phyloP scores from a whole-genome alignment of 2,888 invertebrate species.

The Abrostola tripartita region DNA sequence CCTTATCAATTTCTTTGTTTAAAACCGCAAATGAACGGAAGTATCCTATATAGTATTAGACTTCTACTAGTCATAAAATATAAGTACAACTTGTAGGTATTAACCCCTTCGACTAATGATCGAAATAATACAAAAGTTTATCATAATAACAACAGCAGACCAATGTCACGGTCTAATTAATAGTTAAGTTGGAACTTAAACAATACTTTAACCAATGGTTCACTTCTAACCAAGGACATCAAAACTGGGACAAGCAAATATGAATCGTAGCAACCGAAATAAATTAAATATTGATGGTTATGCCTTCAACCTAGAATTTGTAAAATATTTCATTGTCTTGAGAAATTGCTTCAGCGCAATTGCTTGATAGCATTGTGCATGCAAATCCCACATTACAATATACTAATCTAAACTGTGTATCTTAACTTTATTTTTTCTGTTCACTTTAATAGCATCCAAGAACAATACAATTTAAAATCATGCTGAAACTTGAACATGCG shows the following conservation, averaged over 20 bases:
- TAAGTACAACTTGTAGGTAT: too few relatives aligned
- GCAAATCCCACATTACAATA: slow-evolving; percentile 39
- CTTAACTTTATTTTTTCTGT: slow-evolving; percentile 8
- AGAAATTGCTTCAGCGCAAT: slow-evolving; percentile 26
- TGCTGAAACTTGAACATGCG: background rate
- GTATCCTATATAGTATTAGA: too few relatives aligned
- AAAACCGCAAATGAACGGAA: too few relatives aligned
- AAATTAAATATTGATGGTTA: slow-evolving; percentile 38
- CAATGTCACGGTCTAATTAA: slow-evolving; percentile 1
- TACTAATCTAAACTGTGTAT: slow-evolving; percentile 8
- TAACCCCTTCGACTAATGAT: background rate
- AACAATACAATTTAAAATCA: slow-evolving; percentile 1
- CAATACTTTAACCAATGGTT: background rate
- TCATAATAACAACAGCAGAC: background rate
- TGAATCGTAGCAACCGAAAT: slow-evolving; percentile 17
- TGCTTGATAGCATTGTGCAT: slow-evolving; percentile 34
- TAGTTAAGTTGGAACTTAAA: background rate
- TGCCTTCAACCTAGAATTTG: slow-evolving; percentile 22
- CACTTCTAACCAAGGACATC: slow-evolving; percentile 14
- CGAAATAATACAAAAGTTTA: background rate
- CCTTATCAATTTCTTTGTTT: too few relatives aligned
- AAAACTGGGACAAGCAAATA: slow-evolving; percentile 19
- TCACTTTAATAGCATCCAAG: slow-evolving; percentile 3
- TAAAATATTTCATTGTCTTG: slow-evolving; percentile 37
- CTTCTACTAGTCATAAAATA: too few relatives aligned